These are phyloP conservation scores for Phylloscopus trochiloides DNA, from an alignment of 2,113 vertebrate genomes.

Conservation along the genomic window DNA sequence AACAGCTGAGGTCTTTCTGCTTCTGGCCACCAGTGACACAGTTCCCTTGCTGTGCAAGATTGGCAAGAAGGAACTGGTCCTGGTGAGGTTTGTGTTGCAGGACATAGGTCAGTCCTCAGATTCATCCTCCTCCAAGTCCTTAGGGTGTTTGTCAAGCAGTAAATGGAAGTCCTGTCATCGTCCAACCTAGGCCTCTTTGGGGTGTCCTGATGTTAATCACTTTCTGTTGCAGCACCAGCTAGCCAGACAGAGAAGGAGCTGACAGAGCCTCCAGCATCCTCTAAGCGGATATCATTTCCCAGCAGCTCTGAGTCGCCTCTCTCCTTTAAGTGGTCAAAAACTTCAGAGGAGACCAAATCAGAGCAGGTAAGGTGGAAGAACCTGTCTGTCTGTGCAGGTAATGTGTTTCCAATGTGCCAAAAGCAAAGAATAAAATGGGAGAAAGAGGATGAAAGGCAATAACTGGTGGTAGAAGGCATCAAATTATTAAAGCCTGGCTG, in stretches of 20 bases:
- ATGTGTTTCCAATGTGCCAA: neutral
- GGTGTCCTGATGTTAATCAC: neutral
- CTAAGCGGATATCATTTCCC: slow-evolving; percentile 86
- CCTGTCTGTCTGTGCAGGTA: neutral
- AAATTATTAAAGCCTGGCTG: neutral
- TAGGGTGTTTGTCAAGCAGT: neutral
- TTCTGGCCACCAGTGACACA: neutral
- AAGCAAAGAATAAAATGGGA: neutral
- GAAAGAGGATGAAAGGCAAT: neutral
- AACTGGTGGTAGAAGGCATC: neutral
- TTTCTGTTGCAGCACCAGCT: slow-evolving; percentile 76
- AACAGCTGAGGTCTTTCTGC: neutral
- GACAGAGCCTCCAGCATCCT: slow-evolving; percentile 83
- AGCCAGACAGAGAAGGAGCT: slow-evolving; percentile 86
- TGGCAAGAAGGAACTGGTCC: neutral
- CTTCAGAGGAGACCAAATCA: slow-evolving; percentile 84
- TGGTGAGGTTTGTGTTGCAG: neutral
- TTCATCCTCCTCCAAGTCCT: neutral
- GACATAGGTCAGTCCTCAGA: neutral
- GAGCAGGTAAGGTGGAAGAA: slow-evolving; percentile 87
- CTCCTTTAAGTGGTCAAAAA: slow-evolving; percentile 88
- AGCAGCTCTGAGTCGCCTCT: slow-evolving; percentile 84
- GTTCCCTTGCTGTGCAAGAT: neutral
- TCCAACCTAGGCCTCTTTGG: neutral
- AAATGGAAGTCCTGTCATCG: neutral